Evolutionary conservation across 2,888 invertebrate genomes (phyloP), one percentile per base, ranked within the genome.

Genomic region (Hirtodrosophila duncani): DNA sequence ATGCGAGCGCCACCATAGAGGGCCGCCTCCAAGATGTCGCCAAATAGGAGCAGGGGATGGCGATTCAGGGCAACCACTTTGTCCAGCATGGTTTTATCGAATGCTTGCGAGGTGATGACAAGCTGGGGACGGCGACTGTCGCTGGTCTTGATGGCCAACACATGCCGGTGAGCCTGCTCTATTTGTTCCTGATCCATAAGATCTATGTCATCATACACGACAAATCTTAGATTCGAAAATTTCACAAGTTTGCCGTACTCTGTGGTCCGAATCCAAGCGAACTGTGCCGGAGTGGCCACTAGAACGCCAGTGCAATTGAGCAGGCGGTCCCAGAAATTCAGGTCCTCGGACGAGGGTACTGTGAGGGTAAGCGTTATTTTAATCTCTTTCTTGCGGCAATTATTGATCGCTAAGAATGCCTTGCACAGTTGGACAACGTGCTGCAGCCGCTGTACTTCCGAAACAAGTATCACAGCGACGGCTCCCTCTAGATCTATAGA

Each of bases 21-120:
- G 1, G 78, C 65, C 0, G 72, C 78, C 49, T 72, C 78, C n/a
- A 72, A 38, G 1, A 65, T 9, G 16, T 72, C 78, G 0, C 80
- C 78, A 23, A 72, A 77, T 1, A 72, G 36, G 3, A 72, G 3
- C 31, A 65, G 24, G 3, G 66, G 46, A 1, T 58, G 3, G 1
- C 14, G 8, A 27, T 46, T 75, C 2, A 50, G 23, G 1, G 33
- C 37, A 0, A 4, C 10, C 8, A 75, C 1, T 26, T 49, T 49
- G 3, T 16, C 5, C 2, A 67, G 27, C 3, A 50, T n/a, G 1
- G 11, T n/a, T 1, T 3, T 9, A 0, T 51, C 26, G 16, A 37
- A 68, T 0, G 43, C 27, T n/a, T 72, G 55, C 3, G 65, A 43
- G 2, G 36, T 46, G 17, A 68, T 43, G 1, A 77, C 57, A 24